Evolutionary conservation across 2,888 invertebrate genomes (phyloP).

Genomic region (Drosophila multiciliata): DNA sequence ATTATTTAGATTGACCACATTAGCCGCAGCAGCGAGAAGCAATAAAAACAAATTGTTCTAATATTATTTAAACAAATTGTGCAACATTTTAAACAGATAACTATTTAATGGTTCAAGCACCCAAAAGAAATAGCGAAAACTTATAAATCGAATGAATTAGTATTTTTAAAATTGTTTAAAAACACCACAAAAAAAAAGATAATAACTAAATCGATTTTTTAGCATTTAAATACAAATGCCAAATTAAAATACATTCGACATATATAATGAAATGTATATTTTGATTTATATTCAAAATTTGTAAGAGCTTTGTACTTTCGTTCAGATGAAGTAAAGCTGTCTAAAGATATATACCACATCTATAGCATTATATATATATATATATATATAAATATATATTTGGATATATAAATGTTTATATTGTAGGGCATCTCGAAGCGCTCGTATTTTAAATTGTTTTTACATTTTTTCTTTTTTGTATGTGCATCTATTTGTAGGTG

Average conservation of each 20-base stretch:
- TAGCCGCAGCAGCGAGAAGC: slow-evolving; percentile 10
- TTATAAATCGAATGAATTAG: neutral
- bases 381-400: neutral
- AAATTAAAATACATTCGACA: too few species aligned
- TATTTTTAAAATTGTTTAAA: neutral
- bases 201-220: neutral
- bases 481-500: slow-evolving; percentile 35
- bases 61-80: neutral
- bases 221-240: too few species aligned
- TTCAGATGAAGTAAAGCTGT: neutral
- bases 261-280: too few species aligned
- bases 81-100: neutral
- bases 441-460: slow-evolving; percentile 31
- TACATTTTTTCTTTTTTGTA: slow-evolving; percentile 26
- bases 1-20: slow-evolving; percentile 18
- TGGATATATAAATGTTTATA: neutral
- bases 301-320: neutral
- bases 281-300: neutral
- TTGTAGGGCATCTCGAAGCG: slow-evolving; percentile 20
- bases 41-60: neutral
- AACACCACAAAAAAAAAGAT: neutral
- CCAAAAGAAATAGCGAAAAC: neutral
- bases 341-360: neutral
- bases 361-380: neutral
- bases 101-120: too few species aligned